Percentiles rank a stretch among this genome's conserved stretches.
phyloP scores from a whole-genome alignment of 2,113 vertebrate genomes.

The Ceyx cyanopectus region DNA sequence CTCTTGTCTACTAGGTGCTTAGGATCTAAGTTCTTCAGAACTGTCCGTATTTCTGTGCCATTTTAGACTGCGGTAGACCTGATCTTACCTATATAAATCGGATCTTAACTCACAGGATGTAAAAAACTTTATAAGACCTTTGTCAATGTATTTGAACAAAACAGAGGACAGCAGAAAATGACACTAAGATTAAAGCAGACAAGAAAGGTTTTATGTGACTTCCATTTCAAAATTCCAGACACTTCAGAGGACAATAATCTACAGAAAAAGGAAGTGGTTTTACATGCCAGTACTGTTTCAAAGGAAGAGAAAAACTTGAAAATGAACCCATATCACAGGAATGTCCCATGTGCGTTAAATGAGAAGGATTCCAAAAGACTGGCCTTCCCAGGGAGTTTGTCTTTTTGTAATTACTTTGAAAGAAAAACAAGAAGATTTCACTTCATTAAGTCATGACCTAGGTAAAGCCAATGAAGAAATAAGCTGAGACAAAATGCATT shows the following conservation, averaged over 20 bases:
- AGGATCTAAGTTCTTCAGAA: neutral
- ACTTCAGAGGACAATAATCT: neutral
- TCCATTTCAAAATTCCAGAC: conserved; percentile 11
- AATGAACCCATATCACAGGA: neutral
- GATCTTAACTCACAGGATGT: neutral
- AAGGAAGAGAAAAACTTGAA: conserved; percentile 9
- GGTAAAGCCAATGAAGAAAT: neutral
- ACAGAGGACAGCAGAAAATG: conserved; percentile 3
- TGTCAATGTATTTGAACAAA: conserved; percentile 7
- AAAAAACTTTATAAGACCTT: neutral
- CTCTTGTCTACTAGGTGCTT: neutral
- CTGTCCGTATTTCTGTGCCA: neutral
- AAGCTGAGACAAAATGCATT: neutral
- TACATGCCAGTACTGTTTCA: conserved; percentile 6
- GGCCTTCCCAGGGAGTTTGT: neutral
- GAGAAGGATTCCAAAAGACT: neutral
- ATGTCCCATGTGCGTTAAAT: rapidly evolving
- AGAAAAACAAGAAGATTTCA: neutral
- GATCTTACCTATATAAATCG: neutral
- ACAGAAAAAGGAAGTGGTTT: conserved; percentile 9
- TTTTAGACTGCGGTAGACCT: conserved; percentile 16
- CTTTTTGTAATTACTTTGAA: neutral
- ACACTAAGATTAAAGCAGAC: neutral
- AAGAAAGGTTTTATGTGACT: neutral
- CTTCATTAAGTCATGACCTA: neutral